Base-by-base conservation (phyloP, 2,888 invertebrate genomes). In the Gymnoscelis rufifasciata region DNA sequence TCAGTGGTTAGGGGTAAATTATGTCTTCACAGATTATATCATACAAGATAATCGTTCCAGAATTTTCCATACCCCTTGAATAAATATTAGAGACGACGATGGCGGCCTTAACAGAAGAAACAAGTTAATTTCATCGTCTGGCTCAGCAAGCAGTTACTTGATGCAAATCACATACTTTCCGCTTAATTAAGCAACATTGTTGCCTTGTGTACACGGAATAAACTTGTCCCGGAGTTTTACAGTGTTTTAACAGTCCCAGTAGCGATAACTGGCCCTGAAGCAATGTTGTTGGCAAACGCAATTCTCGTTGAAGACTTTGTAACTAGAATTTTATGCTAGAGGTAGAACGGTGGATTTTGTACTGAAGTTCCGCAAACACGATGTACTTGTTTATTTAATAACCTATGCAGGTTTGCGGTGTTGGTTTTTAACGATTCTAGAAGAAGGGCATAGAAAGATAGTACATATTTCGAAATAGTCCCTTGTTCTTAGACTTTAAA, bases 91-190 rank as follows among this genome's bases (percentile, higher is more conserved):
- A n/a, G n/a, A n/a, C n/a, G n/a, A 19, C 19, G 19, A 19, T 19
- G 5, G 3, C 1, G 6, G 1, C 26, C 2, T 1, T 31, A 31
- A n/a, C 1, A n/a, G n/a, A 4, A 31, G 14, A 33, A 31, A 33
- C 15, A 33, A 33, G 14, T 8, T 31, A 15, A 33, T 33, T 33
- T 33, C n/a, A 33, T 14, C 54, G 41, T 41, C 41, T 50, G 36
- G 58, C 31, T 15, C 31, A 15, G 55, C 62, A 48, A 52, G 59
- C n/a, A 15, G 31, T 33, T 33, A 33, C 31, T 33, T 65, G 61
- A 73, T 72, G 70, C 60, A 73, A 74, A 74, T 69, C 64, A 65
- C 60, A 71, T 67, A 51, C 38, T 26, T 37, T 47, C 47, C 52
- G 39, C 57, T 58, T 66, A 66, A 70, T 68, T 66, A 56, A 58